phyloP scores from a whole-genome alignment of 2,797 vertebrate species.

The Trachops cirrhosus region DNA sequence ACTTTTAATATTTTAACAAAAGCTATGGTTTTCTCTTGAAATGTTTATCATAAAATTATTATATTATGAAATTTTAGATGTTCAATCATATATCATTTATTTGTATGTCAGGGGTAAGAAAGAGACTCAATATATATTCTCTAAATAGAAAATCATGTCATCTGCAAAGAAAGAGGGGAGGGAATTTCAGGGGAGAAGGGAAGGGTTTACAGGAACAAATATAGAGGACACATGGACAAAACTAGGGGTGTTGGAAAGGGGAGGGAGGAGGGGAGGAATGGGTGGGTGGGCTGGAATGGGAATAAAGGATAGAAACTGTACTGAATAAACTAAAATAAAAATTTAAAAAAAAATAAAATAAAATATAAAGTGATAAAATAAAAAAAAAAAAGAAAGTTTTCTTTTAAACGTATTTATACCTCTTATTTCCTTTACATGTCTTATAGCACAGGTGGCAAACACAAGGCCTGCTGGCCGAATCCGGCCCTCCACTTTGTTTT shows the following conservation, averaged over 20 bases:
- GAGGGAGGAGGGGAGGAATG: no score
- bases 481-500: background rate
- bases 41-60: background rate
- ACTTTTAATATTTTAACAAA: background rate
- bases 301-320: no score
- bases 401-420: background rate
- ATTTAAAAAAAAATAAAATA: no score
- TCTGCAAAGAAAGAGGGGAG: background rate
- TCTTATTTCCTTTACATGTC: background rate
- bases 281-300: no score
- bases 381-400: background rate
- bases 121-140: background rate
- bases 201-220: no score
- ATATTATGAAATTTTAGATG: background rate
- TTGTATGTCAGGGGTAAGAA: background rate
- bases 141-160: background rate
- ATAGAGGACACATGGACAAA: no score
- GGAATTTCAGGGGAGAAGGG: no score
- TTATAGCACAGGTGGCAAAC: background rate
- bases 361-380: no score
- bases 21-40: background rate
- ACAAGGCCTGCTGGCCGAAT: no score
- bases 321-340: no score
- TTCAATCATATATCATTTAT: background rate
- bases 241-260: no score